These are phyloP conservation scores for Lydus trimaculatus DNA, from an alignment of 2,888 invertebrate species.

Conservation along the genomic window DNA sequence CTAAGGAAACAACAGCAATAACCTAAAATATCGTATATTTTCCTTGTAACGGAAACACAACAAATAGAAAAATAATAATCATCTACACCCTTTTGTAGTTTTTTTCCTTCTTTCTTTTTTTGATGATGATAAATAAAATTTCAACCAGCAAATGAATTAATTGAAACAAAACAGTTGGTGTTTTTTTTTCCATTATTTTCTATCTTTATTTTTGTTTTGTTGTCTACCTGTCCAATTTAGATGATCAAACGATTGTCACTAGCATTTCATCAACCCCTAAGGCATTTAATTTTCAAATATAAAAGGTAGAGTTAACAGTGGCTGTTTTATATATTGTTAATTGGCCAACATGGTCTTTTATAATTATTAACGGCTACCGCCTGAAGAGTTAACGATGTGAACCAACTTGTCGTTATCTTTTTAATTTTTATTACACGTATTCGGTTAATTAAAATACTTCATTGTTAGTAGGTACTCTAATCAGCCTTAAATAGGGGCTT, in stretches of 20 bases:
- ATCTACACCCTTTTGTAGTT: not conserved
- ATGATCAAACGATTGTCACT: constrained; percentile 27
- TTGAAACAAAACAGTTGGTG: not conserved
- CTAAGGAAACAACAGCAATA: not conserved
- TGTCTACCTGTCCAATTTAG: constrained; percentile 7
- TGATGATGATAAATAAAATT: not conserved
- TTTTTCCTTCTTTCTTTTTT: not conserved
- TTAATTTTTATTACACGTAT: not conserved
- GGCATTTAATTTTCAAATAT: constrained; percentile 22
- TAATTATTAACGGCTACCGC: not conserved
- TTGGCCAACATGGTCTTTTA: constrained; percentile 18
- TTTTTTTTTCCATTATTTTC: not conserved
- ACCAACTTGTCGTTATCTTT: not conserved
- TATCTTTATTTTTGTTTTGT: not conserved
- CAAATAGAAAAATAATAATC: not conserved
- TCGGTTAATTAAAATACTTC: not conserved
- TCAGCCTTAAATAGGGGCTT: too few species aligned
- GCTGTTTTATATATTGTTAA: constrained; percentile 18
- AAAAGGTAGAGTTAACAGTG: constrained; percentile 20
- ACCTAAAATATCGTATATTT: not conserved
- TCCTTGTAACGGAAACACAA: not conserved
- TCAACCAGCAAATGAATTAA: not conserved
- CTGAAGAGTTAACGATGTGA: not conserved
- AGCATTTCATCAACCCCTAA: constrained; percentile 20
- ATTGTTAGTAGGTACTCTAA: too few species aligned